Evolutionary conservation across 92 coral and sea anemone genomes (phyloP), one percentile per base, ranked within the genome.

Genomic region (Zoanthus solanderi): DNA sequence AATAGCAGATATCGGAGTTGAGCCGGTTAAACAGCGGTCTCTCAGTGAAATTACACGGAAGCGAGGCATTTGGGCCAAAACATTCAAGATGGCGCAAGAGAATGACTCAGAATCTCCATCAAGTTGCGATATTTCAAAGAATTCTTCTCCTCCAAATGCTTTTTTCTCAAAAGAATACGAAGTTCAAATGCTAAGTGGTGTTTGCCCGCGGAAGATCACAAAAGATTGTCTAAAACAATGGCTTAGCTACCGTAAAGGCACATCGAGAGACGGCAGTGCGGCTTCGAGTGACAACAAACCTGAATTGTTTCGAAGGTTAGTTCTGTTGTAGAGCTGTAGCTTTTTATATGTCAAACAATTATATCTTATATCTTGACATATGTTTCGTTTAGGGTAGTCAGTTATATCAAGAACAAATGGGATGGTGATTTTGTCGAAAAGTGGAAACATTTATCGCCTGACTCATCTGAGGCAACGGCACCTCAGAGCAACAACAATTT

Each of bases 391-490:
- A 74, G 54, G n/a, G 78, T 74, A 37, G n/a, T 74, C 23, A 74
- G 78, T 74, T 74, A 44, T 37, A 74, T 74, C 53, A 42, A 74
- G 78, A 74, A 74, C 28, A 17, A 8, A 46, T 74, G 78, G 78
- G 78, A 74, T 4, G 45, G n/a, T 42, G 32, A 74, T 74, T 74
- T 74, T 17, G 23, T 74, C 13, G 78, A 74, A n/a, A 74, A 74
- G 45, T 74, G 54, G 57, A 74, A 74, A 74, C 56, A 37, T 74
- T 74, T 74, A 74, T 74, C 78, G 56, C 78, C 92, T 28, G 75
- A 69, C 75, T 15, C 75, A 44, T 8, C 23, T 69, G 75, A 69
- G 31, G 75, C 31, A 11, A 8, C 75, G 7, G 42, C 56, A 80
- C 13, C 17, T 4, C 77, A 23, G 37, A 29, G 16, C 69, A 60